These are phyloP conservation scores for Pherbina coryleti DNA, from an alignment of 2,888 invertebrate species.

Conservation along the genomic window DNA sequence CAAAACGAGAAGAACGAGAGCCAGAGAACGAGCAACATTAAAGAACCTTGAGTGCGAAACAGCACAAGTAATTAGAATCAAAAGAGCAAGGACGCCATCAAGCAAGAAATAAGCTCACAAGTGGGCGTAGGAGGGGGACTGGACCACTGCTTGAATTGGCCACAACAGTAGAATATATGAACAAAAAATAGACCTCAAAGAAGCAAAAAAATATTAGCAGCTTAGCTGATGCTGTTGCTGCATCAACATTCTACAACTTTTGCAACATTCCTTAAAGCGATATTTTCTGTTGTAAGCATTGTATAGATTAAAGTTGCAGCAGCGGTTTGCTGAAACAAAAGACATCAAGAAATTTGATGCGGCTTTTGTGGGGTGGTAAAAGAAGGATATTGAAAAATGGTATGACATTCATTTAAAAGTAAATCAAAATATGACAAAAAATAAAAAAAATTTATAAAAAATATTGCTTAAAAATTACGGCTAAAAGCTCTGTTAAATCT, in stretches of 20 bases:
- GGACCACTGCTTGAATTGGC: too few species aligned
- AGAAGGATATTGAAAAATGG: too few species aligned
- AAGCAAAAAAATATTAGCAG: neutral
- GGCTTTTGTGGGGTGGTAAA: too few species aligned
- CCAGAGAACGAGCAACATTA: neutral
- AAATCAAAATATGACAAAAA: neutral
- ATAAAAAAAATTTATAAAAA: neutral
- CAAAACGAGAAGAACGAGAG: neutral
- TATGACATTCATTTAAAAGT: neutral
- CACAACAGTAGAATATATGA: neutral
- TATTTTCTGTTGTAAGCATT: too few species aligned
- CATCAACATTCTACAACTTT: slow-evolving; percentile 15
- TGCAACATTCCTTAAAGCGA: neutral
- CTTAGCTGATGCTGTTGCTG: neutral
- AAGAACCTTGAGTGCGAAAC: neutral
- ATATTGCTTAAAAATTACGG: neutral
- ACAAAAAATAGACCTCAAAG: neutral
- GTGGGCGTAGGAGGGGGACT: too few species aligned
- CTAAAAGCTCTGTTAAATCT: too few species aligned
- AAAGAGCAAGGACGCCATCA: neutral
- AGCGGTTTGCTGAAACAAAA: too few species aligned
- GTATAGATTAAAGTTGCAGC: too few species aligned
- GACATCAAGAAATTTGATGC: too few species aligned
- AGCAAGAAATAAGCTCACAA: neutral
- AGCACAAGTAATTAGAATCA: neutral